A percentile compares a stretch with the other conserved stretches of the same genome.
phyloP scores from a whole-genome alignment of 1,140 invertebrate genomes.

The Stegodyphus dumicola region DNA sequence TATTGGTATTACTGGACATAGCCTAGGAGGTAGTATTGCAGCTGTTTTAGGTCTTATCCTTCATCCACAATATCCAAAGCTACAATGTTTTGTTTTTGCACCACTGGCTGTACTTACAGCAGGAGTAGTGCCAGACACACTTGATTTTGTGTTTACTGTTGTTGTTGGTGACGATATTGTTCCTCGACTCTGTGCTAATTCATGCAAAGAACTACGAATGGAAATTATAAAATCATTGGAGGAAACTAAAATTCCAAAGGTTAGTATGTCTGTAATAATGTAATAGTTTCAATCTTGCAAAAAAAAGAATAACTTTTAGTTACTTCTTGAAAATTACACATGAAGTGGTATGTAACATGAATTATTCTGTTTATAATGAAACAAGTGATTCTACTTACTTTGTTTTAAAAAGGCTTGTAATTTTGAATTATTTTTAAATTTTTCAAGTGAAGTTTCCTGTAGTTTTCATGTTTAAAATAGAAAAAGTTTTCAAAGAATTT shows the following conservation, averaged over 20 bases:
- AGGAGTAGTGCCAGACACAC: constrained; percentile 63
- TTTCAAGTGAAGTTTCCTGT: too few species aligned
- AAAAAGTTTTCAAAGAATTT: too few species aligned
- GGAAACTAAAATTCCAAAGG: constrained; percentile 17
- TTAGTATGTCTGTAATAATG: background rate
- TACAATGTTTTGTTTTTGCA: constrained; percentile 85
- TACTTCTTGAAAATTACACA: too few species aligned
- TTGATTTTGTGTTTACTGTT: constrained; percentile 84
- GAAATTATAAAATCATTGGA: constrained; percentile 24
- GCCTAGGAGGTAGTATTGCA: constrained; percentile 84
- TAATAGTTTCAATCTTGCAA: too few species aligned
- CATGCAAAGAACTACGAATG: constrained; percentile 16
- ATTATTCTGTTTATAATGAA: too few species aligned
- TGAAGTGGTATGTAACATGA: too few species aligned
- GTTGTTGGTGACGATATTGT: constrained; percentile 91
- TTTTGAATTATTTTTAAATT: too few species aligned
- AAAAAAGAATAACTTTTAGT: too few species aligned
- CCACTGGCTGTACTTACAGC: constrained; percentile 77
- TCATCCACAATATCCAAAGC: constrained; percentile 78
- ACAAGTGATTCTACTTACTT: too few species aligned
- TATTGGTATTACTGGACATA: constrained; percentile 82
- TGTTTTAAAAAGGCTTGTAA: too few species aligned
- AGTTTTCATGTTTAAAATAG: too few species aligned
- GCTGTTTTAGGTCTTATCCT: constrained; percentile 82
- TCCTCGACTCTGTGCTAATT: constrained; percentile 77